phyloP scores from a whole-genome alignment of 2,888 invertebrate species.

The Cyclophora albipunctata region DNA sequence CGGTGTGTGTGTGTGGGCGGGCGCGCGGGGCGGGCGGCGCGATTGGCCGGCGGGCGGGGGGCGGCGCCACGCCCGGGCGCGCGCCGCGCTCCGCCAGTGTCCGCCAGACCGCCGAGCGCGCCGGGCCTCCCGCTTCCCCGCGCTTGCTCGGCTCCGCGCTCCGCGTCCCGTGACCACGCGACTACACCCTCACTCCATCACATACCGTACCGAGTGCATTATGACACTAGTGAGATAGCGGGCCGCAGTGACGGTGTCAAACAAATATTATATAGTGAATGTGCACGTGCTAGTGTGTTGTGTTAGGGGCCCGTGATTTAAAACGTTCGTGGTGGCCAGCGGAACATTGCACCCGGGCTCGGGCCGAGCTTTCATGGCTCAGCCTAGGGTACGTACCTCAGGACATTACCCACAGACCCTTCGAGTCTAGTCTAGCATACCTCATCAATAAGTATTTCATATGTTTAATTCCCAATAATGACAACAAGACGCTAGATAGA shows the following conservation, averaged over 20 bases:
- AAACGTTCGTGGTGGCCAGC: constrained; percentile 75
- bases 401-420: constrained; percentile 14
- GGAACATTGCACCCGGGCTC: constrained; percentile 76
- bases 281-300: constrained; percentile 71
- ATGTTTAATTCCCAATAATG: constrained; percentile 28
- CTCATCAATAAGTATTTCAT: constrained; percentile 15
- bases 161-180: constrained; percentile 54
- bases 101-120: constrained; percentile 74
- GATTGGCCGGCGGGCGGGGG: constrained; percentile 30
- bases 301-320: constrained; percentile 69
- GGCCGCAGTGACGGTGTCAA: constrained; percentile 72
- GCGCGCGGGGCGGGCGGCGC: constrained; percentile 21
- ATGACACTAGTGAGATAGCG: constrained; percentile 75
- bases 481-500: constrained; percentile 28
- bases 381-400: constrained; percentile 87
- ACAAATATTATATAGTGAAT: constrained; percentile 55
- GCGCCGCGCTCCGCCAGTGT: constrained; percentile 62
- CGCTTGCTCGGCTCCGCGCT: constrained; percentile 69
- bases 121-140: constrained; percentile 75
- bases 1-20: constrained; percentile 25
- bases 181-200: constrained; percentile 45
- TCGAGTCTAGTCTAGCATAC: constrained; percentile 16
- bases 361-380: constrained; percentile 90
- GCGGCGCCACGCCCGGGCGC: constrained; percentile 45
- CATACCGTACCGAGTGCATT: constrained; percentile 69